These are phyloP conservation scores for Tokudaia tokunoshimensis DNA, from an alignment of 2,797 vertebrate species.

Conservation along the genomic window DNA sequence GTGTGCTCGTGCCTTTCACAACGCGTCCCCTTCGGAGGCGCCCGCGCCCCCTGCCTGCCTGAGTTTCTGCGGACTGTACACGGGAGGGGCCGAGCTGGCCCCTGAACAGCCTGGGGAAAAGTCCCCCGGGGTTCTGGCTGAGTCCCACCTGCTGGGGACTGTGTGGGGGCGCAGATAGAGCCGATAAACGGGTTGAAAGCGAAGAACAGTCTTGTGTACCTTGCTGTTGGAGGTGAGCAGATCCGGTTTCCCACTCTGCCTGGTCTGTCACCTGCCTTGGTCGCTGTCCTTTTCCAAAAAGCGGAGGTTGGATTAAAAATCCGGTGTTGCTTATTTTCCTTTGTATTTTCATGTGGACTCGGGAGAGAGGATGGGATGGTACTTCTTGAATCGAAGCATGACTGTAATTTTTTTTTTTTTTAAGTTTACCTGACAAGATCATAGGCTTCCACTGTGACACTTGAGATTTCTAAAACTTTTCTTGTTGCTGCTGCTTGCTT, in stretches of 20 bases:
- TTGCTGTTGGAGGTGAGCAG: constrained; percentile 77
- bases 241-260: constrained; percentile 74
- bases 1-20: constrained; percentile 79
- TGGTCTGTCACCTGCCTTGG: constrained; percentile 81
- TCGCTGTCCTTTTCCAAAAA: constrained; percentile 60
- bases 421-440: not conserved
- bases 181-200: constrained; percentile 59
- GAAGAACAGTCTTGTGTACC: constrained; percentile 43
- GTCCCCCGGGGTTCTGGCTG: constrained; percentile 72
- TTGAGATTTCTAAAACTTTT: constrained; percentile 59
- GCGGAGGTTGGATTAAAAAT: constrained; percentile 15
- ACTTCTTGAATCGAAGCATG: constrained; percentile 25
- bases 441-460: constrained; percentile 21
- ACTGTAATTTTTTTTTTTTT: constrained; percentile 33
- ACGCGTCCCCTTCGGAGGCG: constrained; percentile 82
- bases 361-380: not conserved
- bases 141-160: constrained; percentile 85
- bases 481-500: constrained; percentile 9
- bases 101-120: constrained; percentile 58
- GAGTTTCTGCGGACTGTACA: constrained; percentile 76
- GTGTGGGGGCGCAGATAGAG: constrained; percentile 68
- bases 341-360: not conserved
- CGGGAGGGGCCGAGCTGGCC: constrained; percentile 46
- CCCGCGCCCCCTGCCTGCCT: constrained; percentile 76
- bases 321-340: not conserved